Conservation (phyloP, 2,797 vertebrate species). For the Oreortyx pictus region DNA sequence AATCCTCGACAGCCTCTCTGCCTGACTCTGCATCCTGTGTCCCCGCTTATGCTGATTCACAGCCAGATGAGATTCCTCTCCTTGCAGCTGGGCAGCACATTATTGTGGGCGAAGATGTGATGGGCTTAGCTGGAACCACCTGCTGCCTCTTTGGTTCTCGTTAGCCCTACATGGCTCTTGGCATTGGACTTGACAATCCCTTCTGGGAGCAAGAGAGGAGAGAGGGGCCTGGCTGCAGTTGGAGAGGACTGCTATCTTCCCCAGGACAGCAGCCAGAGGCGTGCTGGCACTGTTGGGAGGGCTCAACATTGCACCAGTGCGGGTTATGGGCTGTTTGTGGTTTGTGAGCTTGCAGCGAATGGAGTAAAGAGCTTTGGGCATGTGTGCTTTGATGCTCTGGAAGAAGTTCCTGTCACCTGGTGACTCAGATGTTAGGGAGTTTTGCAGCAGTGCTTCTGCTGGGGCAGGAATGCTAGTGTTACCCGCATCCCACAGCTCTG, state of each 20-base stretch:
- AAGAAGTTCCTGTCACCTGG: background rate
- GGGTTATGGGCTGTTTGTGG: background rate
- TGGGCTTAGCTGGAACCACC: conserved; percentile 50
- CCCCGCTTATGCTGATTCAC: background rate
- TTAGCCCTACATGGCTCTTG: background rate
- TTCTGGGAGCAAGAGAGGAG: background rate
- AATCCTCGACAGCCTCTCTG: conserved; percentile 23
- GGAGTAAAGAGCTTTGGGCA: background rate
- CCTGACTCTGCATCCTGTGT: background rate
- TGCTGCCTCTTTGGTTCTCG: conserved; percentile 39
- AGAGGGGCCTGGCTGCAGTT: background rate
- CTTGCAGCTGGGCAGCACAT: conserved; percentile 32
- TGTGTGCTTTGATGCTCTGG: background rate
- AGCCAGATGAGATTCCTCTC: conserved; percentile 23
- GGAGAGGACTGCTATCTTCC: background rate
- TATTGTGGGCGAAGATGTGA: conserved; percentile 42
- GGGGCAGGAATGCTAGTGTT: background rate
- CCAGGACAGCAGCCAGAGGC: background rate
- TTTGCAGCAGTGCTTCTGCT: background rate
- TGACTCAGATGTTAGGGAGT: background rate
- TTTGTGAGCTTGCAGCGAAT: background rate
- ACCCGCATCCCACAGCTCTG: rapidly evolving
- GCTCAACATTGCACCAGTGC: rapidly evolving
- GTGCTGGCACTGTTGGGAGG: background rate
- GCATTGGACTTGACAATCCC: background rate